Percentiles rank a stretch among this genome's conserved stretches.
Conservation (phyloP, 2,113 vertebrate species). For the Suncus etruscus region DNA sequence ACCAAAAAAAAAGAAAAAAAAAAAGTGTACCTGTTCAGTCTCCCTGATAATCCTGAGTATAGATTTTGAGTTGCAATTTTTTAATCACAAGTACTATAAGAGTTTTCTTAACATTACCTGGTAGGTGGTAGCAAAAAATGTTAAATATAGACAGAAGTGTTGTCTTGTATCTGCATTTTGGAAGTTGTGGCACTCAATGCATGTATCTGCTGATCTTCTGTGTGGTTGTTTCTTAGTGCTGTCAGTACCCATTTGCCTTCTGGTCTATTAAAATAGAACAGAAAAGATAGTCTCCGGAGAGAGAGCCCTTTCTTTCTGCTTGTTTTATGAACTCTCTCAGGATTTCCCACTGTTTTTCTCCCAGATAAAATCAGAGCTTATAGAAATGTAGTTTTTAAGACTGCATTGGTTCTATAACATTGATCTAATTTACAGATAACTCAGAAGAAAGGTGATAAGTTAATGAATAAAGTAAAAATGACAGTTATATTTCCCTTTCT, state of each 20-base stretch:
- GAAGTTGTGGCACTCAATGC: background rate
- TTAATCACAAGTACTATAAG: conserved; percentile 26
- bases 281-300: conserved; percentile 20
- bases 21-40: conserved; percentile 1
- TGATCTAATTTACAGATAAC: conserved; percentile 44
- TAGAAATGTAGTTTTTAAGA: conserved; percentile 43
- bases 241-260: conserved; percentile 37
- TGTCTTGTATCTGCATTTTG: conserved; percentile 26
- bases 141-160: background rate
- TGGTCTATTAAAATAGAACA: background rate
- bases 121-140: conserved; percentile 17
- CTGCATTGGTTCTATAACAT: conserved; percentile 19
- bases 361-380: conserved; percentile 14
- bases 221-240: conserved; percentile 1
- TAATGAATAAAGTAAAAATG: conserved; percentile 46
- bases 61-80: conserved; percentile 51
- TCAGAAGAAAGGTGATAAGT: conserved; percentile 31
- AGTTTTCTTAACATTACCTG: conserved; percentile 4
- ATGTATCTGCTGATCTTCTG: background rate
- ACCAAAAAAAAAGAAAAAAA: too few species aligned
- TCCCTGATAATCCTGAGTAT: conserved; percentile 1
- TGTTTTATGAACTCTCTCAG: background rate
- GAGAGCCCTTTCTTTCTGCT: conserved; percentile 41
- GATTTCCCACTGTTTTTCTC: conserved; percentile 8
- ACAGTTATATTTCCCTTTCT: conserved; percentile 39